Base-by-base conservation (phyloP, 2,797 vertebrate species). In the Rhinogobio ventralis region DNA sequence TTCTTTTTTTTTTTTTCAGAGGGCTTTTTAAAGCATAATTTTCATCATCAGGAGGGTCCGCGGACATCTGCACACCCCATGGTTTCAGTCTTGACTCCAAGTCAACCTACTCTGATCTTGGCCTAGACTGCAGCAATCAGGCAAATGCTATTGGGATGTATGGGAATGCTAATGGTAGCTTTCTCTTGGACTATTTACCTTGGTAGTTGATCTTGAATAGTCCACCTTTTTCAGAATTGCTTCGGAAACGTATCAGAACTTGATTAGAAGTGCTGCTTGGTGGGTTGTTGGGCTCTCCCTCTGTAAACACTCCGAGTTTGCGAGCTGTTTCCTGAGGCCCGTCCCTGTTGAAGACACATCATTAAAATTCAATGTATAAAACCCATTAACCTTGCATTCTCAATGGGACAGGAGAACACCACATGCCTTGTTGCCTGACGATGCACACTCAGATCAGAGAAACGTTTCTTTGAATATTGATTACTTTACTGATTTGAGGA, bases 191-290 rank as follows among this genome's bases (percentile, higher is more conserved):
- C 55, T 57, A 82, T 68, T 85, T 89, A 99, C 98, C 98, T 0
- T 96, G 95, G 91, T 97, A 99, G 88, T 89, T 89, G 69, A 99
- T 94, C 81, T 94, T 96, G 83, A 99, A 99, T 79, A 99, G 93
- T 14, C 97, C 98, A 0, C 97, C 91, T n/a, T 97, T 97, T 92
- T 97, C 96, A 0, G 92, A 94, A 28, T 97, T 97, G 0, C 95
- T 98, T 91, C 97, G 97, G 91, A 99, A 99, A 49, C 95, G 96
- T 86, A 99, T 92, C 88, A 99, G 95, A 87, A 97, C 95, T 90
- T 99, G 97, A 91, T 98, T 98, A 88, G 98, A 98, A 11, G 98
- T 97, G 92, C 97, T 99, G 77, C 96, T 95, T 13, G 96, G 93
- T 0, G 95, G 95, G 39, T 97, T 96, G 86, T 96, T 97, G 17